phyloP scores from a whole-genome alignment of 1,140 invertebrate species.

The Drosophila tani region DNA sequence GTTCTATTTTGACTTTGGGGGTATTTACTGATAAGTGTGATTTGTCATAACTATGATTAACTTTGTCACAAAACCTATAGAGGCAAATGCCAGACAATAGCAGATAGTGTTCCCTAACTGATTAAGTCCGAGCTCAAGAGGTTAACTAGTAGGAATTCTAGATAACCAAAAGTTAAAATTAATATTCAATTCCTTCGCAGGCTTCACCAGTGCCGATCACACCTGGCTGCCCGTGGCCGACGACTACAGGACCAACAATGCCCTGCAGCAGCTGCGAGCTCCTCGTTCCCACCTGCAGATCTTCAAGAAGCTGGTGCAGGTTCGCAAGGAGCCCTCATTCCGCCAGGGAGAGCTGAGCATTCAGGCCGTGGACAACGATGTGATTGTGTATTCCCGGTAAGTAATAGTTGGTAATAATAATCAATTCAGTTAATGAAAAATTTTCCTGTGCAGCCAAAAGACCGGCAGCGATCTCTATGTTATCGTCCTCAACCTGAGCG shows the following conservation, averaged over 20 bases:
- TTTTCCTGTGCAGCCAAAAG: conserved; percentile 44
- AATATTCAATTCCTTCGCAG: conserved; percentile 12
- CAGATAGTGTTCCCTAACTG: not conserved
- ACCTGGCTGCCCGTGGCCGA: conserved; percentile 90
- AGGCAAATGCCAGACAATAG: conserved; percentile 3
- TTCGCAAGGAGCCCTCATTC: conserved; percentile 77
- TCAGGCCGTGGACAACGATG: conserved; percentile 65
- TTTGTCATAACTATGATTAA: conserved; percentile 5
- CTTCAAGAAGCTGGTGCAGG: conserved; percentile 74
- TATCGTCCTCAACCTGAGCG: conserved; percentile 69
- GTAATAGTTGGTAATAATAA: not conserved
- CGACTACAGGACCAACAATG: conserved; percentile 86
- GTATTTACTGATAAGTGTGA: not conserved
- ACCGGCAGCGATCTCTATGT: conserved; percentile 72
- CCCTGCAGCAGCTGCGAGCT: conserved; percentile 84
- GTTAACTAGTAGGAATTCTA: not conserved
- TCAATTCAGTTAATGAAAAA: fast-evolving
- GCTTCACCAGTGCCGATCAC: conserved; percentile 87
- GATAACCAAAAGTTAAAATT: not conserved
- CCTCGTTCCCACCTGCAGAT: conserved; percentile 78
- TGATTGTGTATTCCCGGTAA: conserved; percentile 75
- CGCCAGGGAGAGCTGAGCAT: conserved; percentile 59
- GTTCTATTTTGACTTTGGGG: not conserved
- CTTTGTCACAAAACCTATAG: no score
- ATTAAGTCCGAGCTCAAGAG: not conserved